Percentiles rank a stretch among this genome's conserved stretches.
Conservation (phyloP, 2,888 invertebrate genomes). For the Coelopa pilipes region DNA sequence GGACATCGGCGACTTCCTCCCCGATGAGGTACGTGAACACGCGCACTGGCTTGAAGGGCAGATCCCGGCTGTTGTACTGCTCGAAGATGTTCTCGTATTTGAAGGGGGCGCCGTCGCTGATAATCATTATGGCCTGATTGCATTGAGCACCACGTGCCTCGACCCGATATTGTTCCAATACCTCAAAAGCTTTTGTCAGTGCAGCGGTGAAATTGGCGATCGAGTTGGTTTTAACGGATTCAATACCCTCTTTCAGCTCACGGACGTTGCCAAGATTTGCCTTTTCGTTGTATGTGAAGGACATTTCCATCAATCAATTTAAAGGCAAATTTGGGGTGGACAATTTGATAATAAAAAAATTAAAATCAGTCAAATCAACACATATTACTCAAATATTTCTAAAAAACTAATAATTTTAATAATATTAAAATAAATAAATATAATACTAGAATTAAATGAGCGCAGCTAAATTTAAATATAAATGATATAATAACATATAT, state of each 20-base stretch:
- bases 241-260: conserved; percentile 83
- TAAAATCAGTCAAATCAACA: conserved; percentile 36
- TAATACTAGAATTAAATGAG: not conserved
- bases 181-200: conserved; percentile 87
- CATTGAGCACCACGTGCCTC: conserved; percentile 77
- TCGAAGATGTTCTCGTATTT: conserved; percentile 93
- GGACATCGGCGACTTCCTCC: conserved; percentile 89
- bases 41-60: conserved; percentile 84
- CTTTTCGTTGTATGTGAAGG: conserved; percentile 54
- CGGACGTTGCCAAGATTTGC: conserved; percentile 87
- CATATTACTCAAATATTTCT: not conserved
- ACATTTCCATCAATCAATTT: conserved; percentile 8
- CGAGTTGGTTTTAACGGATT: conserved; percentile 81
- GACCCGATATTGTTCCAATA: conserved; percentile 76
- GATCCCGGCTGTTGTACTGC: conserved; percentile 84
- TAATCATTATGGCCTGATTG: conserved; percentile 97
- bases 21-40: conserved; percentile 99
- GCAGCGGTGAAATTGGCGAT: conserved; percentile 96
- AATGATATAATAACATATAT: not conserved
- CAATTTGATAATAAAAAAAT: conserved; percentile 40
- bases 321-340: not conserved
- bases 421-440: not conserved
- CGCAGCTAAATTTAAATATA: not conserved
- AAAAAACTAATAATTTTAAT: not conserved
- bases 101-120: conserved; percentile 98